Evolutionary conservation across 2,113 vertebrate genomes (phyloP).

Genomic region (Trogon surrucura): DNA sequence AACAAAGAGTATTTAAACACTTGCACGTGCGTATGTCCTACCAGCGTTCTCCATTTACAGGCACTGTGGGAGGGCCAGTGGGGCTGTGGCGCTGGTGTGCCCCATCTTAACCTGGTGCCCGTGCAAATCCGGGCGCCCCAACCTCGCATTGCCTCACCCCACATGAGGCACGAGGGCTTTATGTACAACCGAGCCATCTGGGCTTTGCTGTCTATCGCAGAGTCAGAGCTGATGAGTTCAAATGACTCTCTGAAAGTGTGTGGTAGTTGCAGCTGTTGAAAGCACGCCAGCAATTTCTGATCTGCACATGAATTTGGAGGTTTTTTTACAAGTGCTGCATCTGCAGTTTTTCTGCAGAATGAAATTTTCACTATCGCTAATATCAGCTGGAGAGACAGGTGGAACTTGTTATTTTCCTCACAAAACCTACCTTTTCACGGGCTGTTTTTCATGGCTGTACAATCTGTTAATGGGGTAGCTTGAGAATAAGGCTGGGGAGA

Average conservation of each 20-base stretch:
- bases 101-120: neutral
- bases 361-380: conserved; percentile 49
- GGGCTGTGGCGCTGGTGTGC: neutral
- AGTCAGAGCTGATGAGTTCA: conserved; percentile 2
- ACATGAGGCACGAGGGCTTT: neutral
- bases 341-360: conserved; percentile 45
- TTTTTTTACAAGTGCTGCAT: conserved; percentile 55
- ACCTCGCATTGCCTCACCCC: neutral
- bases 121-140: neutral
- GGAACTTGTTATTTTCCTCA: conserved; percentile 35
- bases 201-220: neutral
- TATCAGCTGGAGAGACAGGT: conserved; percentile 48
- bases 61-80: accelerated
- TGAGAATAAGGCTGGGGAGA: neutral
- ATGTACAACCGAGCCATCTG: neutral
- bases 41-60: accelerated
- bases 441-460: neutral
- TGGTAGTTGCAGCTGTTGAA: conserved; percentile 52
- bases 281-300: neutral
- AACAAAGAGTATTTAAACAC: neutral
- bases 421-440: conserved; percentile 31
- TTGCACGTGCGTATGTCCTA: neutral
- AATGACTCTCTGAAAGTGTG: conserved; percentile 2
- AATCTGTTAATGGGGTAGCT: neutral
- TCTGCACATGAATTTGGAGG: conserved; percentile 33